phyloP scores from a whole-genome alignment of 2,113 vertebrate species.

The Bothrops jararaca region DNA sequence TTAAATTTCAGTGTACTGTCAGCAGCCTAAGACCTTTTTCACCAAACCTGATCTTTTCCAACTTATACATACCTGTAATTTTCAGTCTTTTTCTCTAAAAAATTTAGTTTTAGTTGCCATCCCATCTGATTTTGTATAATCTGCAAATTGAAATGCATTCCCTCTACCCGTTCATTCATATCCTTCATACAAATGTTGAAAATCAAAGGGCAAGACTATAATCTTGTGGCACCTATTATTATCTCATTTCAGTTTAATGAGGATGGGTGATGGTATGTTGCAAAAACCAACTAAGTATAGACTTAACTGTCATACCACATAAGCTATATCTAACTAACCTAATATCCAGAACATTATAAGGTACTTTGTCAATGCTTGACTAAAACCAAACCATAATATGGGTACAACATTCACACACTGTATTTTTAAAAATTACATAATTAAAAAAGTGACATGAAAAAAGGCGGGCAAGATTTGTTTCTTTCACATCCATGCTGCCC shows the following conservation, averaged over 20 bases:
- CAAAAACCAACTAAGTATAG: neutral
- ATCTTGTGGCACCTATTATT: neutral
- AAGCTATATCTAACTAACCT: neutral
- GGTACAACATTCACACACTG: neutral
- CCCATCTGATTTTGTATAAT: neutral
- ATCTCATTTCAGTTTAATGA: neutral
- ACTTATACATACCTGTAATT: neutral
- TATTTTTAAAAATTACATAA: neutral
- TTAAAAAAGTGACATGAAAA: neutral
- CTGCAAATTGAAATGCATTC: neutral
- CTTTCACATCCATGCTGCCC: neutral
- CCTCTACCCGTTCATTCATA: neutral
- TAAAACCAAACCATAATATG: neutral
- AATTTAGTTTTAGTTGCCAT: neutral
- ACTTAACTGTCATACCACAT: neutral
- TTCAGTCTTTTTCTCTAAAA: neutral
- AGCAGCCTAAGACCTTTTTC: neutral
- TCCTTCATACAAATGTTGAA: neutral
- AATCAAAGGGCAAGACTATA: neutral
- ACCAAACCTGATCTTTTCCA: neutral
- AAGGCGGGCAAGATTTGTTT: neutral
- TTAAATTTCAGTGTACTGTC: neutral
- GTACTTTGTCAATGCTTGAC: neutral
- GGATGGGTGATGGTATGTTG: neutral
- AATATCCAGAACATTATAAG: neutral